phyloP scores from a whole-genome alignment of 2,888 invertebrate genomes.

The Idaea biselata region DNA sequence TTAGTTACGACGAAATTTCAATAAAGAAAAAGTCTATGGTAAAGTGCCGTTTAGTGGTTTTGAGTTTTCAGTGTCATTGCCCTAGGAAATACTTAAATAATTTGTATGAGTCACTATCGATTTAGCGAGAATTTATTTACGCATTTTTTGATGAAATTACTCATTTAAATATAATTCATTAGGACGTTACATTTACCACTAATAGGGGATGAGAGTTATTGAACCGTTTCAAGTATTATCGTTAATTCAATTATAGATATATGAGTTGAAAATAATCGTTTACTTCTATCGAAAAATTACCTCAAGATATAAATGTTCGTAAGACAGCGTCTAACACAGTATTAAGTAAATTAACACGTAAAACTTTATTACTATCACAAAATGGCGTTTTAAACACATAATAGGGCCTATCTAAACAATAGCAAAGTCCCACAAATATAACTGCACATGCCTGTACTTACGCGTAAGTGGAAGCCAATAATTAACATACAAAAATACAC shows the following conservation, averaged over 20 bases:
- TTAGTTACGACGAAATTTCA: not conserved
- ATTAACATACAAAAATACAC: conserved; percentile 52
- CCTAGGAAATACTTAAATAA: not conserved
- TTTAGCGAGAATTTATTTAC: not conserved
- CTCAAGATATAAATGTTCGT: not conserved
- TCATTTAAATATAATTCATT: not conserved
- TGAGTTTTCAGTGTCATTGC: not conserved
- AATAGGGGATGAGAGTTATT: not conserved
- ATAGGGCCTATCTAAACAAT: conserved; percentile 58
- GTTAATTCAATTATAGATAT: not conserved
- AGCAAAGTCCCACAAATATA: conserved; percentile 64
- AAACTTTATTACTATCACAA: conserved; percentile 44
- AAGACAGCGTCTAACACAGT: not conserved
- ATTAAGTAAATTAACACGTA: conserved; percentile 29
- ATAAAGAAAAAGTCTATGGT: not conserved
- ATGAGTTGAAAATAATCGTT: not conserved
- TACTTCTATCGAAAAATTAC: not conserved
- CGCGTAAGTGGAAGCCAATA: conserved; percentile 60
- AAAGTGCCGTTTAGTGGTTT: not conserved
- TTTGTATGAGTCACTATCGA: not conserved
- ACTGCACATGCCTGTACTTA: conserved; percentile 69
- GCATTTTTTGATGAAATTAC: not conserved
- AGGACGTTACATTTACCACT: not conserved
- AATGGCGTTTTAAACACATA: conserved; percentile 66
- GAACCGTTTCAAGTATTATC: not conserved